Base-by-base conservation (phyloP, 2,888 invertebrate species). In the Subacronicta megacephala region DNA sequence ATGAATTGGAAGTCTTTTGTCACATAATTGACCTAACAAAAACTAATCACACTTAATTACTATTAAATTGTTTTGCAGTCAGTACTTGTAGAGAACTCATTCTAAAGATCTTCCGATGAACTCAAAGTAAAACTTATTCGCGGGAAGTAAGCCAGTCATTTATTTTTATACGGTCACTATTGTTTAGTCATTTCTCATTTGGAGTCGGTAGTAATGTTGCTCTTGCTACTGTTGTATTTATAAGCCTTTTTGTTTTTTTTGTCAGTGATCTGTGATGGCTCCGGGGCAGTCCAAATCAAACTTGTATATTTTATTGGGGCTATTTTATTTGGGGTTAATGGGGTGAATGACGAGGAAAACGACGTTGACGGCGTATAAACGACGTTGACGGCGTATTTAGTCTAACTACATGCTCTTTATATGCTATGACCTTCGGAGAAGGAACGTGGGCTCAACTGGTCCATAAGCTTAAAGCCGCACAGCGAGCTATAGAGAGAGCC, bases 61-160 rank as follows among this genome's bases (percentile, higher is more conserved):
- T 26, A 44, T 41, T 12, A 13, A 61, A 20, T 71, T 64, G 46
- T 63, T 81, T 60, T 89, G 86, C 83, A 12, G 47, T 72, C 84
- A 23, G 64, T 90, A 85, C 87, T 37, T 75, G 78, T 77, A 81
- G 78, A 81, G 84, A 90, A 90, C 89, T 90, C 88, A 87, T 89
- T 92, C 88, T 90, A 92, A 92, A 92, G 92, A 90, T 89, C 90
- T 90, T 90, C 90, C 90, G 89, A 92, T 92, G 92, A 90, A 91
- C 90, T 91, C 88, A 87, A 75, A 83, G 89, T 91, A 90, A 90
- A 92, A 92, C 89, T 92, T 92, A 87, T 88, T 88, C 88, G 83
- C 78, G 83, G 87, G 83, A 88, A 88, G 86, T 82, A 77, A 81
- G 84, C 75, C 82, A 87, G 85, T 89, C 89, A 84, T 92, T 92